Conservation (phyloP, 2,888 invertebrate genomes). For the Hyalella azteca region DNA sequence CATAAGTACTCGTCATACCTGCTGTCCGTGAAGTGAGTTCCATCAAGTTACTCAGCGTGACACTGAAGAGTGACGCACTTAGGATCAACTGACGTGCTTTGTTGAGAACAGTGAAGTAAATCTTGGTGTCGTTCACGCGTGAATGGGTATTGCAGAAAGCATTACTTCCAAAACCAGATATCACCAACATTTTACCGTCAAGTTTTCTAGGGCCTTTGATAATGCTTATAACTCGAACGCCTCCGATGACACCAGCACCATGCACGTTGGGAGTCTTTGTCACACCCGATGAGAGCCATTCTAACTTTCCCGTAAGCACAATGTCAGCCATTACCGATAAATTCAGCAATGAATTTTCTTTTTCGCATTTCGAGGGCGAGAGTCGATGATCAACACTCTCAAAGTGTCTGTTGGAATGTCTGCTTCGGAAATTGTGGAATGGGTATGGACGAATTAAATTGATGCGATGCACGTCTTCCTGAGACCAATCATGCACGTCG, state of each 20-base stretch:
- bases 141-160: background rate
- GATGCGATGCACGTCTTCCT: background rate
- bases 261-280: background rate
- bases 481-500: background rate
- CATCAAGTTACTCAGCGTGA: slow-evolving; percentile 1
- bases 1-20: too few species aligned
- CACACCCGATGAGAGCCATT: background rate
- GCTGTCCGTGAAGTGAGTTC: background rate
- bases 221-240: background rate
- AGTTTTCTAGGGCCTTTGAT: slow-evolving; percentile 1
- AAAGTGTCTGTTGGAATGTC: background rate
- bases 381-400: too few species aligned
- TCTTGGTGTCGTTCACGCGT: slow-evolving; percentile 11
- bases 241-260: background rate
- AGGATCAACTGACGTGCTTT: background rate
- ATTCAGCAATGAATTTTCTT: background rate
- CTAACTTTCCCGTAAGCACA: background rate
- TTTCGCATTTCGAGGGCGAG: background rate
- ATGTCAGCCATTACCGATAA: background rate
- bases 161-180: background rate
- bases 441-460: background rate
- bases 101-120: background rate
- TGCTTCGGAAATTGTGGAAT: background rate
- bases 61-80: background rate
- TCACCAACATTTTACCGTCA: background rate